These are phyloP conservation scores for Theodoxus fluviatilis DNA, from an alignment of 2,888 invertebrate genomes.

Conservation along the genomic window DNA sequence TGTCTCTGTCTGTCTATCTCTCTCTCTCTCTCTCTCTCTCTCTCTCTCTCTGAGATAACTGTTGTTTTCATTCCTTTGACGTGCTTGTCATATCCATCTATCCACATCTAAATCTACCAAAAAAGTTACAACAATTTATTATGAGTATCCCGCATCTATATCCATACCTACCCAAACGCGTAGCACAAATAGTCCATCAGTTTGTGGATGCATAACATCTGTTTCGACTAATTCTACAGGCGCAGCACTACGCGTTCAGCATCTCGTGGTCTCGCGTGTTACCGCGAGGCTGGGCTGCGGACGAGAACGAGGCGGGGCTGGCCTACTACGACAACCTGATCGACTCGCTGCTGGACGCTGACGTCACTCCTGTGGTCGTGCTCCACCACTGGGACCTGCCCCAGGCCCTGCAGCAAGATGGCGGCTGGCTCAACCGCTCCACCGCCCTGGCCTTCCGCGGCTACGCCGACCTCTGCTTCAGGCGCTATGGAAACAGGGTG, in stretches of 20 bases:
- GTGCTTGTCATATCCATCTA: too few species aligned
- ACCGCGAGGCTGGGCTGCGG: constrained; percentile 69
- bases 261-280: constrained; percentile 78
- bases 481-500: constrained; percentile 55
- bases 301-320: constrained; percentile 75
- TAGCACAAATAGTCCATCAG: too few species aligned
- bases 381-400: constrained; percentile 67
- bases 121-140: too few species aligned
- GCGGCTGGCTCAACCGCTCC: constrained; percentile 60
- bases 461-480: constrained; percentile 59
- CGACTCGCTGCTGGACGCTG: constrained; percentile 71
- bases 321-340: constrained; percentile 80
- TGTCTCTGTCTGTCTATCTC: too few species aligned
- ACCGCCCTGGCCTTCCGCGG: constrained; percentile 54
- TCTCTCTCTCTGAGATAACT: too few species aligned
- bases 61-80: too few species aligned
- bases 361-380: constrained; percentile 71
- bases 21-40: too few species aligned
- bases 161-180: too few species aligned
- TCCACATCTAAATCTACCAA: too few species aligned
- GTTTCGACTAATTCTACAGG: too few species aligned
- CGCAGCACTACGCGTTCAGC: constrained; percentile 63
- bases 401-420: constrained; percentile 41
- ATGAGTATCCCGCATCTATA: too few species aligned
- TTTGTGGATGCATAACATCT: too few species aligned